Evolutionary conservation across 2,888 invertebrate species (phyloP).

Genomic region (Latheticus oryzae): DNA sequence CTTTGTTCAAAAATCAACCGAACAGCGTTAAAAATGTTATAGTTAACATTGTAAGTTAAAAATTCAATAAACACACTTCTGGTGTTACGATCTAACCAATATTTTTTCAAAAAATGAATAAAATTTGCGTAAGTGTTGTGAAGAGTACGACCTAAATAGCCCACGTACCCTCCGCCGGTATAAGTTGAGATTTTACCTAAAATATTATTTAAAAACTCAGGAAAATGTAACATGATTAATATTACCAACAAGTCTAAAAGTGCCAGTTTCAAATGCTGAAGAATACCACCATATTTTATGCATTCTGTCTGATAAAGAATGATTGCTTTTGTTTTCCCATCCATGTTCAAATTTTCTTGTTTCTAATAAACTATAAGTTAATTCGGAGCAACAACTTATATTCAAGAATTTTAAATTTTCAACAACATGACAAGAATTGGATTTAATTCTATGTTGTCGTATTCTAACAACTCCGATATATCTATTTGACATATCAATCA

Average conservation of each 20-base stretch:
- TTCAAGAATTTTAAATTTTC: slow-evolving; percentile 45
- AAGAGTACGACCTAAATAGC: slow-evolving; percentile 52
- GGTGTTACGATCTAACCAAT: slow-evolving; percentile 54
- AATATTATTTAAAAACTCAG: too few relatives aligned
- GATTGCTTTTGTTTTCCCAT: slow-evolving; percentile 27
- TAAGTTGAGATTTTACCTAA: slow-evolving; percentile 52
- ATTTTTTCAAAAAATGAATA: slow-evolving; percentile 48
- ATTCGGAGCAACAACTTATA: slow-evolving; percentile 46
- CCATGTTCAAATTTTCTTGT: slow-evolving; percentile 45
- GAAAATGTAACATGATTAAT: background rate
- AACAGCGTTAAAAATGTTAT: slow-evolving; percentile 55
- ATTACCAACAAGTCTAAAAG: slow-evolving; percentile 21
- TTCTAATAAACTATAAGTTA: slow-evolving; percentile 33
- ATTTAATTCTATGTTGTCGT: slow-evolving; percentile 47
- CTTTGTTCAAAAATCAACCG: slow-evolving; percentile 52
- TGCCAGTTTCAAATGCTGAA: slow-evolving; percentile 38
- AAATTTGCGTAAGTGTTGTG: slow-evolving; percentile 52
- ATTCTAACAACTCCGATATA: slow-evolving; percentile 52
- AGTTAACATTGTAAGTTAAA: slow-evolving; percentile 53
- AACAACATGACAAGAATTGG: slow-evolving; percentile 41
- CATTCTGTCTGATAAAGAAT: slow-evolving; percentile 43
- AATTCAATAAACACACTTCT: slow-evolving; percentile 54
- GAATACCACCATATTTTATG: slow-evolving; percentile 46
- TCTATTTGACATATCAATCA: slow-evolving; percentile 53
- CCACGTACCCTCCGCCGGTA: slow-evolving; percentile 55